Base-by-base conservation (phyloP, 2,888 invertebrate species). In the Geophilus truncorum region DNA sequence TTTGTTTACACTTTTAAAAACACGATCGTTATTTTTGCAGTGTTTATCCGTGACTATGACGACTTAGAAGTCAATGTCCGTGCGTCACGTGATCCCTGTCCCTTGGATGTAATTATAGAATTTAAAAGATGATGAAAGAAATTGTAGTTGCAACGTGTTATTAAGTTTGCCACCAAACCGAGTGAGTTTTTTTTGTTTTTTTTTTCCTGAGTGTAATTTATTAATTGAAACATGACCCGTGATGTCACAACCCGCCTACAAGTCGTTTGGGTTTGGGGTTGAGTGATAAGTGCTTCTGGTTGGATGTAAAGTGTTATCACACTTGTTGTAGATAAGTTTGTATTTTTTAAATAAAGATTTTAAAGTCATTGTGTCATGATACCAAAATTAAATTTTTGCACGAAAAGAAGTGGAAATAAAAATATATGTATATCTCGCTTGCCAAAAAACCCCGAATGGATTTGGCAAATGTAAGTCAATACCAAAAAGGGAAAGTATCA, bases 401-500 rank as follows among this genome's bases (percentile, higher is more conserved):
- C n/a, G n/a, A n/a, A n/a, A 32, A 32, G 9, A 32, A 12, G 3
- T 12, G 15, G 15, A 40, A 40, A 40, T 12, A 40, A 40, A 34
- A 34, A 12, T 40, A 12, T 12, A 40, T 15, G 18, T 15, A 9
- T 18, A n/a, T n/a, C 2, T n/a, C 5, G 7, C 10, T 62, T 62
- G 62, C 62, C 62, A 62, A 62, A 45, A n/a, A 45, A 7, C 45
- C 45, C 32, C 32, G 32, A 32, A 45, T 45, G 12, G 25, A 62
- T 62, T 62, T 62, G 62, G 62, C 62, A 25, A 25, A 70, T 25
- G 18, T 25, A 70, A 28, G 28, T 28, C 28, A 2, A 4, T 12
- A 70, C 70, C 70, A 70, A 28, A 70, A 70, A 28, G 70, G 70
- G 28, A 70, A 70, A 25, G 70, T 70, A 70, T 70, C 70, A 25